Percentiles rank a stretch among this genome's conserved stretches.
phyloP scores from a whole-genome alignment of 2,113 vertebrate genomes.

The Petaurus breviceps region DNA sequence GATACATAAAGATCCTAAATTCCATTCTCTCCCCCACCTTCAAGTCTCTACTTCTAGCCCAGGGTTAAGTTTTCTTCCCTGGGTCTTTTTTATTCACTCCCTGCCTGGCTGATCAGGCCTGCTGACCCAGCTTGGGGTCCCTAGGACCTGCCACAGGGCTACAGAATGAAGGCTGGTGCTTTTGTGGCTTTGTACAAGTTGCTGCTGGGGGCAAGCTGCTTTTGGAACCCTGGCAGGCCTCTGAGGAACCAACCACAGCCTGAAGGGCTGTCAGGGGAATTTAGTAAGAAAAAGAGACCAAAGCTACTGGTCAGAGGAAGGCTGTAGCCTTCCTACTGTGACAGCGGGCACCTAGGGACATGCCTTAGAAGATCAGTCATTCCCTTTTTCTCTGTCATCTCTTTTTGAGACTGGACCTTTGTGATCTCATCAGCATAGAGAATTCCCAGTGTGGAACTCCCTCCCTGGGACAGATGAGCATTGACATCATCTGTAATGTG shows the following conservation, averaged over 20 bases:
- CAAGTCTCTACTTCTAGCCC: neutral
- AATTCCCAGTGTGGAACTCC: neutral
- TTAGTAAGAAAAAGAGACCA: neutral
- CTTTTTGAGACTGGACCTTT: neutral
- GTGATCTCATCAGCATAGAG: neutral
- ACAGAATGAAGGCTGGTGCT: neutral
- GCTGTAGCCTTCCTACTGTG: too few relatives aligned
- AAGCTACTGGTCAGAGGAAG: neutral
- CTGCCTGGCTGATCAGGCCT: neutral
- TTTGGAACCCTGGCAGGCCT: too few relatives aligned
- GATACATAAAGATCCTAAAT: slow-evolving; percentile 28
- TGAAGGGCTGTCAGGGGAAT: neutral
- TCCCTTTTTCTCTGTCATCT: neutral
- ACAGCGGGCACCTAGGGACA: neutral
- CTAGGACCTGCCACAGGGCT: neutral
- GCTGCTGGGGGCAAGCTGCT: neutral
- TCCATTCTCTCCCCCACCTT: slow-evolving; percentile 14
- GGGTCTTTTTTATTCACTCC: neutral
- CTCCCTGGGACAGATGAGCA: too few relatives aligned
- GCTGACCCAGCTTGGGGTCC: neutral
- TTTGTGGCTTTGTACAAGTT: neutral
- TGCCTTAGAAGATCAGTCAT: too few relatives aligned
- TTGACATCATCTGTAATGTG: too few relatives aligned
- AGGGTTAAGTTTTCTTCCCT: neutral
- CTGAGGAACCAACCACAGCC: neutral